phyloP scores from a whole-genome alignment of 2,888 invertebrate species.

The Parelbella ahira region DNA sequence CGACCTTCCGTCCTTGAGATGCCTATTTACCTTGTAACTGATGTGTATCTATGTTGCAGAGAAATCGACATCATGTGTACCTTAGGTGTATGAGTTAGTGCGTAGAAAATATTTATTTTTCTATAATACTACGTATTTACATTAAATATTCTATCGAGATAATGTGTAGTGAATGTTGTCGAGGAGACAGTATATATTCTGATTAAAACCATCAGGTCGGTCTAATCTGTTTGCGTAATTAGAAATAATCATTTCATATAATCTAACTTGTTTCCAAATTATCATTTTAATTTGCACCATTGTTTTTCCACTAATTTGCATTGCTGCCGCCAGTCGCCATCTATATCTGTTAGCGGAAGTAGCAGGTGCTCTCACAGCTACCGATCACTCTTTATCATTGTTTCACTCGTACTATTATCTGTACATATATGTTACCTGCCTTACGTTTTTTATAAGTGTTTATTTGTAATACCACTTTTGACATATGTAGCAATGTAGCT shows the following conservation, averaged over 20 bases:
- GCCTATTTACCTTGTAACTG: conserved; percentile 68
- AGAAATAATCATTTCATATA: conserved; percentile 59
- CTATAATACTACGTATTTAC: conserved; percentile 65
- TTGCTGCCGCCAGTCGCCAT: conserved; percentile 30
- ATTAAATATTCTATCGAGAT: conserved; percentile 78
- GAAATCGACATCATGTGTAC: conserved; percentile 76
- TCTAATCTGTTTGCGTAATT: conserved; percentile 46
- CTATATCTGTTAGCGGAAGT: conserved; percentile 30
- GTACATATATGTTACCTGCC: conserved; percentile 79
- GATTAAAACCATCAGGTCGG: conserved; percentile 38
- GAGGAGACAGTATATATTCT: conserved; percentile 60
- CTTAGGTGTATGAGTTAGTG: conserved; percentile 77
- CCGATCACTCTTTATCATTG: conserved; percentile 71
- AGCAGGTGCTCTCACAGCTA: conserved; percentile 50
- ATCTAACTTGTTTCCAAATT: conserved; percentile 46
- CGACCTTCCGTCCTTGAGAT: conserved; percentile 73
- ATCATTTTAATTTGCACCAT: conserved; percentile 50
- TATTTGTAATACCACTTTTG: conserved; percentile 82
- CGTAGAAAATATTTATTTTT: conserved; percentile 81
- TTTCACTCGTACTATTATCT: conserved; percentile 74
- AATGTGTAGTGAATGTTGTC: conserved; percentile 79
- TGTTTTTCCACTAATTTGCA: conserved; percentile 40
- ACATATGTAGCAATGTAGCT: conserved; percentile 80
- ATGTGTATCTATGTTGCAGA: conserved; percentile 56
- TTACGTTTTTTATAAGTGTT: conserved; percentile 76